Evolutionary conservation across 2,888 invertebrate genomes (phyloP).

Genomic region (Agrotis segetum): DNA sequence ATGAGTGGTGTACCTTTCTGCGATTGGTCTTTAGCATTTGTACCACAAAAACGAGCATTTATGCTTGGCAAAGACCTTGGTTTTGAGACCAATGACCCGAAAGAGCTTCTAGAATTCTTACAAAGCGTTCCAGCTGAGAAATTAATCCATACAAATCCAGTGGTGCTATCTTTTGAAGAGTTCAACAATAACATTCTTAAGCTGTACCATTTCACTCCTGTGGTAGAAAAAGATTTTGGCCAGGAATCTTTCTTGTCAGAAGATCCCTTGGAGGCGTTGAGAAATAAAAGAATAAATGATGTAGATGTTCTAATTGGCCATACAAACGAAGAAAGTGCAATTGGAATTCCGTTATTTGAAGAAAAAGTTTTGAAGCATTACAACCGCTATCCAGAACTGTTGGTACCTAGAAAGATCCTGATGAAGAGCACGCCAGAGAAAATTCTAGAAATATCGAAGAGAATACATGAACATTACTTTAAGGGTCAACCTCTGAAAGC

Average conservation of each 20-base stretch:
- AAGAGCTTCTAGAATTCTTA: conserved; percentile 73
- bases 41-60: conserved; percentile 72
- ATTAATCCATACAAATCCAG: conserved; percentile 66
- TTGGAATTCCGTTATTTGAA: conserved; percentile 58
- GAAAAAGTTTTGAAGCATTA: conserved; percentile 52
- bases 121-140: conserved; percentile 72
- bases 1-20: conserved; percentile 74
- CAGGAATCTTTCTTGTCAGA: conserved; percentile 72
- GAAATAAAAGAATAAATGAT: conserved; percentile 83
- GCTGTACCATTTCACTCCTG: conserved; percentile 75
- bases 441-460: conserved; percentile 70
- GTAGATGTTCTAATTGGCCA: conserved; percentile 93
- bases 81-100: conserved; percentile 70
- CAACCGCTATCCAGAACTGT: conserved; percentile 69
- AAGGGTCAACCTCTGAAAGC: conserved; percentile 61
- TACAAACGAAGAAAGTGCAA: conserved; percentile 92
- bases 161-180: conserved; percentile 70
- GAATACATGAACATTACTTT: conserved; percentile 74
- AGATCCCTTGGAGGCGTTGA: conserved; percentile 67
- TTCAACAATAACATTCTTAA: conserved; percentile 64
- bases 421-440: conserved; percentile 59
- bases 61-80: conserved; percentile 74
- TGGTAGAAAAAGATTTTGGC: conserved; percentile 78
- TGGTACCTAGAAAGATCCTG: conserved; percentile 73
- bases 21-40: conserved; percentile 72